These are phyloP conservation scores for Xestia sexstrigata DNA, from an alignment of 2,888 invertebrate genomes.

Conservation along the genomic window DNA sequence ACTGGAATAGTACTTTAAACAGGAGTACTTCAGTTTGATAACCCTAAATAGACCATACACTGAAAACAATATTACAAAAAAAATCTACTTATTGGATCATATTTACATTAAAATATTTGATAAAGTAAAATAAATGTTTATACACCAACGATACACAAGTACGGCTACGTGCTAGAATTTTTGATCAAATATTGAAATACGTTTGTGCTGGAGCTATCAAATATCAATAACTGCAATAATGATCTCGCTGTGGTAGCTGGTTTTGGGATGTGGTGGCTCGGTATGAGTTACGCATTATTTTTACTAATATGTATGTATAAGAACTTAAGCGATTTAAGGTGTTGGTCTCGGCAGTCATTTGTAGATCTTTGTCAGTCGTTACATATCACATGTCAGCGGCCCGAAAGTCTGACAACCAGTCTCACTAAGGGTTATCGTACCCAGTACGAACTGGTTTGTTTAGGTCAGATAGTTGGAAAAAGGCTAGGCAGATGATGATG, in stretches of 20 bases:
- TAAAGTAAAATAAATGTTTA: neutral
- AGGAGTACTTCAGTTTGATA: neutral
- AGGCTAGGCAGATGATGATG: too few species aligned
- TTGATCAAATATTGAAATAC: neutral
- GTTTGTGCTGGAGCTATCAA: slow-evolving; percentile 1
- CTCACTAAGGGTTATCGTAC: neutral
- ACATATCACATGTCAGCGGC: neutral
- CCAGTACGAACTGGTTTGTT: neutral
- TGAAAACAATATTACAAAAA: too few species aligned
- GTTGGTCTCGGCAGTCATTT: neutral
- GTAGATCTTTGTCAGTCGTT: neutral
- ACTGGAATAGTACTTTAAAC: neutral
- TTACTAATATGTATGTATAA: neutral
- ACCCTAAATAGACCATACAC: neutral
- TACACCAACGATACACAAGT: neutral
- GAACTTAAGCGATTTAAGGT: neutral
- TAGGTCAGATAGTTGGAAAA: too few species aligned
- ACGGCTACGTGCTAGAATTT: neutral
- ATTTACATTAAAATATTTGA: too few species aligned
- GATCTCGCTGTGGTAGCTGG: slow-evolving; percentile 6
- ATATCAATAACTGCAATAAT: slow-evolving; percentile 37
- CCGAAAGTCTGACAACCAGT: neutral
- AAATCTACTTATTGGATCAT: too few species aligned
- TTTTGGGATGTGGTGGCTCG: neutral
- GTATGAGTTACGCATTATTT: neutral